Evolutionary conservation across 2,113 vertebrate species (phyloP).

Genomic region (Hippocampus mohnikei): DNA sequence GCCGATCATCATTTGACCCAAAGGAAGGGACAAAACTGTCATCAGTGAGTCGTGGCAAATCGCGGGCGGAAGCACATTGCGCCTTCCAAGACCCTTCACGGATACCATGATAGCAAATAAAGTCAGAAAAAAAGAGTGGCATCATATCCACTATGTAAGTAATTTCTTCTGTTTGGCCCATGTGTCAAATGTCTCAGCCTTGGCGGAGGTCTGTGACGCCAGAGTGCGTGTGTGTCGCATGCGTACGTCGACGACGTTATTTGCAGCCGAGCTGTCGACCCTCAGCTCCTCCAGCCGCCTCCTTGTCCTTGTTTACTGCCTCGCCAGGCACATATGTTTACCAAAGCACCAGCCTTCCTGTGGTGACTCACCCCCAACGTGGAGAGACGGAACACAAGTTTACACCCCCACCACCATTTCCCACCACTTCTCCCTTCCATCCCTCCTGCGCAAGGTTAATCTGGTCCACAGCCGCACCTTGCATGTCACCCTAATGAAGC

Average conservation of each 20-base stretch:
- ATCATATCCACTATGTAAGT: background rate
- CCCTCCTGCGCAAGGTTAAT: slow-evolving; percentile 69
- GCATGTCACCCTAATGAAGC: slow-evolving; percentile 77
- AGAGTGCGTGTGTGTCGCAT: background rate
- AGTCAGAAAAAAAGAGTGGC: background rate
- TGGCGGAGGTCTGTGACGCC: background rate
- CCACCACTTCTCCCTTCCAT: background rate
- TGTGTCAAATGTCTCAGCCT: too few relatives aligned
- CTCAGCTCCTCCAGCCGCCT: slow-evolving; percentile 28
- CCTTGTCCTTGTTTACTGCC: slow-evolving; percentile 55
- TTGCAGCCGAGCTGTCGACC: slow-evolving; percentile 34
- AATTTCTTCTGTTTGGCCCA: background rate
- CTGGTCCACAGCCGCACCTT: slow-evolving; percentile 61
- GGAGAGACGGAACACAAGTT: slow-evolving; percentile 55
- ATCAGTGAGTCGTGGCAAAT: background rate
- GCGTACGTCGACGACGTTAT: background rate
- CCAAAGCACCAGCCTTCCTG: slow-evolving; percentile 45
- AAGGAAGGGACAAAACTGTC: too few relatives aligned
- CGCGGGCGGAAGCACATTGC: background rate
- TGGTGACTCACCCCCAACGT: slow-evolving; percentile 29
- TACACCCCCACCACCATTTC: slow-evolving; percentile 1
- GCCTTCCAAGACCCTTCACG: background rate
- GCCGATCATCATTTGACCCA: too few relatives aligned
- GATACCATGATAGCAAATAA: too few relatives aligned
- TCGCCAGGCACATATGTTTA: slow-evolving; percentile 61